Base-by-base conservation (phyloP, 2,797 vertebrate genomes). In the Silurus aristotelis region DNA sequence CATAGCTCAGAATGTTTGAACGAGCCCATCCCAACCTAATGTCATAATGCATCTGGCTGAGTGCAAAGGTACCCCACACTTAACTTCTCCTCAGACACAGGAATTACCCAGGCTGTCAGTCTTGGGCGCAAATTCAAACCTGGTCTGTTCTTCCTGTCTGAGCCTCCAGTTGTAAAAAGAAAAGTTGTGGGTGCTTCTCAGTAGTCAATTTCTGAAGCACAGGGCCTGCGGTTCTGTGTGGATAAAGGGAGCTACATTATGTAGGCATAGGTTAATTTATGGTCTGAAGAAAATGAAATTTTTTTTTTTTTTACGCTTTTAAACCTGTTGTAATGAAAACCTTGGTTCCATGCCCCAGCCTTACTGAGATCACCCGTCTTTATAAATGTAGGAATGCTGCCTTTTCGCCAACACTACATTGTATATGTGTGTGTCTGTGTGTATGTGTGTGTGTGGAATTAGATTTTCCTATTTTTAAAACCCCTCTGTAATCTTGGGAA, bases 381-480 rank as follows among this genome's bases (percentile, higher is more conserved):
- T 46, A 83, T 83, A 84, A 85, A 86, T 81, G 71, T n/a, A 83
- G 83, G 58, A 84, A 88, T 83, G 61, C 64, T 46, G 60, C 81
- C 60, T 80, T 71, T 85, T 80, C 48, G 86, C 83, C 88, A 86
- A 15, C 61, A 38, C 48, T 77, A 70, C 82, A 83, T 79, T 77
- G 76, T 85, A 67, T 79, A 60, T 83, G 80, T 82, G 56, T 84
- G 83, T 82, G 64, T 78, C 58, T 71, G 6, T 83, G 58, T 58
- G 80, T 83, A 61, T 77, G 25, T 84, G 56, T 85, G 31, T 86
- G 89, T 86, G 85, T 89, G 83, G 89, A 88, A 90, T 90, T 89
- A 89, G 88, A 90, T 80, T 90, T 87, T 89, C 89, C 92, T 94
- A 92, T 93, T 94, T 94, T 89, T 91, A 90, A 92, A 89, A 85